Percentiles rank a stretch among this genome's conserved stretches.
Evolutionary conservation across 2,113 vertebrate species (phyloP).

Genomic region (Ctenodactylus gundi): DNA sequence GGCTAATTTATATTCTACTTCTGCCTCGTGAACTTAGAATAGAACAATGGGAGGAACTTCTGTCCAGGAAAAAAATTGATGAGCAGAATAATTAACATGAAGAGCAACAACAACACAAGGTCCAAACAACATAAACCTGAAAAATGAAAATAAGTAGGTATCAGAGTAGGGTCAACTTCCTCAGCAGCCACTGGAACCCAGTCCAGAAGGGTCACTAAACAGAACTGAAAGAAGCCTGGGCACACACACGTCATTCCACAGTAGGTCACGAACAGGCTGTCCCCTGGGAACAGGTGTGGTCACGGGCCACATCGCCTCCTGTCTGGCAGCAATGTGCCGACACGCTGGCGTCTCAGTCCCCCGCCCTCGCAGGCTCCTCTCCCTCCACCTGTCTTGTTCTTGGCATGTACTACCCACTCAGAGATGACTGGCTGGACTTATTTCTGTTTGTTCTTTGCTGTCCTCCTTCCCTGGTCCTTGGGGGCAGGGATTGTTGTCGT

Average conservation of each 20-base stretch:
- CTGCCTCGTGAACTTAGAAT: not conserved
- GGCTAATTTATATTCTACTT: not conserved
- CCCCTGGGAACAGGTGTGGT: not conserved
- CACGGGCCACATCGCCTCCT: not conserved
- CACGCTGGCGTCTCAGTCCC: not conserved
- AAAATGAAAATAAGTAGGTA: not conserved
- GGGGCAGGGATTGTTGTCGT: not conserved
- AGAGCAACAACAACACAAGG: not conserved
- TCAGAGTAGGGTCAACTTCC: too few species aligned
- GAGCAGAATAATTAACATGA: not conserved
- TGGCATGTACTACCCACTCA: not conserved
- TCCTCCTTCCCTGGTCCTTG: not conserved
- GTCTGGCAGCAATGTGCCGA: not conserved
- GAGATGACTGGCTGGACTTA: not conserved
- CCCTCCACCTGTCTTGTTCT: not conserved
- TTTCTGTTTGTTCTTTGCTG: not conserved
- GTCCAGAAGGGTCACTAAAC: too few species aligned
- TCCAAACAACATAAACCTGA: conserved; percentile 1
- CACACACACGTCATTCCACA: not conserved
- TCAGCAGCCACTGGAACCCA: too few species aligned
- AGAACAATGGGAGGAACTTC: not conserved
- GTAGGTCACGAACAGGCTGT: not conserved
- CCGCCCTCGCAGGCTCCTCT: too few species aligned
- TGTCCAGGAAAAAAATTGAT: conserved; percentile 29
- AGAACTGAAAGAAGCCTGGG: not conserved